phyloP scores from a whole-genome alignment of 2,888 invertebrate genomes.

The Lasioglossum malachurum region DNA sequence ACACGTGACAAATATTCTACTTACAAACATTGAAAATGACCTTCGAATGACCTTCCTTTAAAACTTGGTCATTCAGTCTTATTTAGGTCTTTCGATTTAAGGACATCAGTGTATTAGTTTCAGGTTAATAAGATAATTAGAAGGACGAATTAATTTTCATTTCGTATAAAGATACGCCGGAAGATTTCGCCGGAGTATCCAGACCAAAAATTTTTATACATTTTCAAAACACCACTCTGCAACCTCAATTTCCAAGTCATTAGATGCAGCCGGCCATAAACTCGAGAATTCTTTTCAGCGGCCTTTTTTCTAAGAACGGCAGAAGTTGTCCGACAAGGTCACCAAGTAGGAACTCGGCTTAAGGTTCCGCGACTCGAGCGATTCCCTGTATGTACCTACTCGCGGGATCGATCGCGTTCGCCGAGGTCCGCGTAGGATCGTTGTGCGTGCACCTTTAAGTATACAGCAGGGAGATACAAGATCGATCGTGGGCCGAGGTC shows the following conservation, averaged over 20 bases:
- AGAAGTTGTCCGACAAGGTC: neutral
- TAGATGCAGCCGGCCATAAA: neutral
- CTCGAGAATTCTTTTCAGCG: neutral
- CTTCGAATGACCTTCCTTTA: neutral
- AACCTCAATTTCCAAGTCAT: neutral
- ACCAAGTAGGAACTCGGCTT: neutral
- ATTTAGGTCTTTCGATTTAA: no score
- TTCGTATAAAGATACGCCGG: no score
- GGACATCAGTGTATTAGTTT: no score
- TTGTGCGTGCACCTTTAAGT: conserved; percentile 46
- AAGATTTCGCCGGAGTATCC: neutral
- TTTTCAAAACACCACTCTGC: neutral
- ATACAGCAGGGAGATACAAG: conserved; percentile 45
- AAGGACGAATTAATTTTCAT: no score
- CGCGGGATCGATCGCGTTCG: conserved; percentile 33
- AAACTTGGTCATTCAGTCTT: neutral
- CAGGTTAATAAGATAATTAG: no score
- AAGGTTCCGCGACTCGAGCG: neutral
- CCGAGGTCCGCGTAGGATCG: conserved; percentile 20
- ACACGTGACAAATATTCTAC: neutral
- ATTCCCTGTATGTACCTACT: neutral
- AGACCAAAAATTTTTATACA: neutral
- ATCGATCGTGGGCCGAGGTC: conserved; percentile 61
- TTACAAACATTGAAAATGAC: neutral
- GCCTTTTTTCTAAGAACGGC: neutral